Evolutionary conservation across 2,113 vertebrate species (phyloP).

Genomic region (Limnothrissa miodon): DNA sequence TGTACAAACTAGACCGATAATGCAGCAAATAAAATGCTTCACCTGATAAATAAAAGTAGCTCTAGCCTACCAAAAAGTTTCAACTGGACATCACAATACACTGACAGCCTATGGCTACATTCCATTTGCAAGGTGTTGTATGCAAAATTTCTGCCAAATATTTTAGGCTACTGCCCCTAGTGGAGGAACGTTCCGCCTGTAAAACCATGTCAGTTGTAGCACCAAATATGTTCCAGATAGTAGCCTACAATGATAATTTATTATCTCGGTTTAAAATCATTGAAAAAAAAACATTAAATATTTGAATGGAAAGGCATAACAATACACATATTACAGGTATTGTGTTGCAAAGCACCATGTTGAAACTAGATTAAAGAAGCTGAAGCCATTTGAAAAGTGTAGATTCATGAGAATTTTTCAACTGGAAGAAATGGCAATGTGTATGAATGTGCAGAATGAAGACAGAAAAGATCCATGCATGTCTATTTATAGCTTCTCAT

Average conservation of each 20-base stretch:
- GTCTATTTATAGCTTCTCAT: background rate
- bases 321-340: background rate
- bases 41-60: background rate
- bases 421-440: background rate
- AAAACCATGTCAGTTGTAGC: background rate
- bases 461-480: background rate
- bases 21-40: background rate
- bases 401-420: background rate
- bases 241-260: background rate
- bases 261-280: background rate
- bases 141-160: background rate
- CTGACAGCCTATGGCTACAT: background rate
- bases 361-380: background rate
- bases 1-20: background rate
- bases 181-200: background rate
- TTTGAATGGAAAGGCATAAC: too few relatives aligned
- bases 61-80: background rate
- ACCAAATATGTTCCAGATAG: background rate
- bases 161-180: slow-evolving; percentile 2
- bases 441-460: background rate
- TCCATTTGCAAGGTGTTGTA: slow-evolving; percentile 4
- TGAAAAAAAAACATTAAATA: background rate
- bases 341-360: background rate
- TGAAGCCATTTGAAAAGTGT: background rate
- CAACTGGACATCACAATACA: background rate